phyloP scores from a whole-genome alignment of 92 coral and sea anemone genomes.

The Porites lobata region DNA sequence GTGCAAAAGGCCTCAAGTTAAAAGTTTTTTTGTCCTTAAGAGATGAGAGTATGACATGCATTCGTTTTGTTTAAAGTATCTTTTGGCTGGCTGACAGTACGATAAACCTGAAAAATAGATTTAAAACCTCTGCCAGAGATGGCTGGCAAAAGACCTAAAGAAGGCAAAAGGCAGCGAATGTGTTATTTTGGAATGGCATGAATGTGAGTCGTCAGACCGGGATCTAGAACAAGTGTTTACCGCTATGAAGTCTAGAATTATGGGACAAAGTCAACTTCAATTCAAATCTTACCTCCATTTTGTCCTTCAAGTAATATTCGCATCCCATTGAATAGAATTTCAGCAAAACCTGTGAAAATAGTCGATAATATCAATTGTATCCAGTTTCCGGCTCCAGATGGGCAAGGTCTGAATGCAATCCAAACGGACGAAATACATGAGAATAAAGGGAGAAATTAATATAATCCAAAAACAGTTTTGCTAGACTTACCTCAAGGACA shows the following conservation, averaged over 20 bases:
- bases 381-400: background rate
- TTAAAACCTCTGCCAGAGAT: background rate
- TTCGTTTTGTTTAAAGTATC: background rate
- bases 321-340: constrained; percentile 81
- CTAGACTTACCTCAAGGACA: constrained; percentile 72
- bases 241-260: too few species aligned
- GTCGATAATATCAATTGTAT: too few species aligned
- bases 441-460: too few species aligned
- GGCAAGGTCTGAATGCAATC: background rate
- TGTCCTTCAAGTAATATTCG: constrained; percentile 69
- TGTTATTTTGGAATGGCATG: too few species aligned
- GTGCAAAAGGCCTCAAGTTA: too few species aligned
- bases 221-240: too few species aligned
- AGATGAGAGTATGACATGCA: background rate
- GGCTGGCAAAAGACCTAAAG: background rate
- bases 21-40: too few species aligned
- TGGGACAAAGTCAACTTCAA: too few species aligned
- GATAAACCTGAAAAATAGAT: constrained; percentile 42
- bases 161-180: background rate
- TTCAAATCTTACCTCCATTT: constrained; percentile 70
- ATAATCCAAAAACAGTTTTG: too few species aligned
- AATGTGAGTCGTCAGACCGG: too few species aligned
- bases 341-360: constrained; percentile 64
- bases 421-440: too few species aligned
- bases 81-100: constrained; percentile 67